Conservation (phyloP, 2,888 invertebrate genomes). For the Ennomos fuscantarius region DNA sequence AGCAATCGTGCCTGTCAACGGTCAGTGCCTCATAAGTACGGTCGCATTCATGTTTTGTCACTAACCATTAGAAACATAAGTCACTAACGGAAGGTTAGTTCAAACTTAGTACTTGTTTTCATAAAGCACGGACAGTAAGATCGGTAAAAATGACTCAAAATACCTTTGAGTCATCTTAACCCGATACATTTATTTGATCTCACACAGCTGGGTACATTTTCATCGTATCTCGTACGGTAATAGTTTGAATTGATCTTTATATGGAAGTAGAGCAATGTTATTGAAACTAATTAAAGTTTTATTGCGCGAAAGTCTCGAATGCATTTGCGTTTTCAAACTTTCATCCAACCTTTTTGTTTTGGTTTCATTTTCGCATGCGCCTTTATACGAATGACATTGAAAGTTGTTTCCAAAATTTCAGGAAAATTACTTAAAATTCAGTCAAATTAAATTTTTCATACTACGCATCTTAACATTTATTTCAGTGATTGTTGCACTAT, state of each 20-base stretch:
- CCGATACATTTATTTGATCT: neutral
- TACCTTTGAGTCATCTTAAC: conserved; percentile 1
- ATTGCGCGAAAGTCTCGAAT: too few relatives aligned
- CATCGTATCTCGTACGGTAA: neutral
- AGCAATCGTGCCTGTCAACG: conserved; percentile 92
- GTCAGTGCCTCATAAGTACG: conserved; percentile 87
- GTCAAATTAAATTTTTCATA: too few relatives aligned
- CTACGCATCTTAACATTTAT: too few relatives aligned
- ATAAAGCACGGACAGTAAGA: neutral
- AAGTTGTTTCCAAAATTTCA: too few relatives aligned
- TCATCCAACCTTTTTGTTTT: too few relatives aligned
- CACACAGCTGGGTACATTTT: neutral
- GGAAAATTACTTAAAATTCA: too few relatives aligned
- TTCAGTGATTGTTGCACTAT: neutral
- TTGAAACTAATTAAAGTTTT: too few relatives aligned
- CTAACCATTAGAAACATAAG: conserved; percentile 53
- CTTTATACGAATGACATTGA: too few relatives aligned
- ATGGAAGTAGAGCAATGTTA: conserved; percentile 16
- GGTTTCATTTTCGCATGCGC: too few relatives aligned
- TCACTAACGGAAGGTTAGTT: conserved; percentile 15
- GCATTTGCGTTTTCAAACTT: too few relatives aligned
- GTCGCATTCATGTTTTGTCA: conserved; percentile 81
- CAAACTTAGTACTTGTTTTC: conserved; percentile 1
- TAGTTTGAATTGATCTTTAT: conserved; percentile 21
- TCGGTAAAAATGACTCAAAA: neutral